Base-by-base conservation (phyloP, 2,797 vertebrate genomes). In the Rhyacichthys aspro region DNA sequence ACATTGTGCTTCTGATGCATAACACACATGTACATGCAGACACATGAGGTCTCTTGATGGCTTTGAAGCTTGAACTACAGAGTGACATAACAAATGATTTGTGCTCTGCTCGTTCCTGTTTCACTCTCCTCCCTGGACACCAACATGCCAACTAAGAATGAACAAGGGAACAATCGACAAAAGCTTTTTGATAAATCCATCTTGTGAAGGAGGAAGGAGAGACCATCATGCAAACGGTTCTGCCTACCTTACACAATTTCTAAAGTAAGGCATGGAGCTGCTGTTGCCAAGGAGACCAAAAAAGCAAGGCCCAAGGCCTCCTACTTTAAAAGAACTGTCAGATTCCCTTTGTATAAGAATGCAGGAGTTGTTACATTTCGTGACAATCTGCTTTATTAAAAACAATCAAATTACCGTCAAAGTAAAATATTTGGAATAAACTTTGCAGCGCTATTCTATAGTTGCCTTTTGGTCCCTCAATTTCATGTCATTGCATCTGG, bases 301-400 rank as follows among this genome's bases (percentile, higher is more conserved):
- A 60, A 56, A 75, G 70, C 36, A 7, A 67, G 59, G 64, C 69
- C 74, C 55, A 67, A 43, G 61, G 66, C 59, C 61, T 17, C 59
- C 76, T 53, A 62, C 63, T 74, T 84, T 63, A 23, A 69, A 80
- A 72, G 67, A 76, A 77, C 81, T 62, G 74, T 80, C 56, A 37
- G 72, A 68, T 67, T 63, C 68, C 59, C 78, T 81, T 67, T 67
- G 60, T 71, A 69, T 55, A 19, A 82, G 83, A 88, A 81, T 72
- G 79, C 77, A 76, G 76, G 76, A 87, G 68, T 76, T 83, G 83
- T 87, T 88, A 70, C 87, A 77, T 78, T 77, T 79, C 86, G 83
- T 89, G 92, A 93, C 91, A 92, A 91, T 92, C 90, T 86, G 82
- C 81, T 88, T 88, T 90, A 89, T 52, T 61, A 67, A 74, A 69